A percentile compares a stretch with the other conserved stretches of the same genome.
Conservation (phyloP, 2,888 invertebrate genomes). For the Pantelozetes paolii region DNA sequence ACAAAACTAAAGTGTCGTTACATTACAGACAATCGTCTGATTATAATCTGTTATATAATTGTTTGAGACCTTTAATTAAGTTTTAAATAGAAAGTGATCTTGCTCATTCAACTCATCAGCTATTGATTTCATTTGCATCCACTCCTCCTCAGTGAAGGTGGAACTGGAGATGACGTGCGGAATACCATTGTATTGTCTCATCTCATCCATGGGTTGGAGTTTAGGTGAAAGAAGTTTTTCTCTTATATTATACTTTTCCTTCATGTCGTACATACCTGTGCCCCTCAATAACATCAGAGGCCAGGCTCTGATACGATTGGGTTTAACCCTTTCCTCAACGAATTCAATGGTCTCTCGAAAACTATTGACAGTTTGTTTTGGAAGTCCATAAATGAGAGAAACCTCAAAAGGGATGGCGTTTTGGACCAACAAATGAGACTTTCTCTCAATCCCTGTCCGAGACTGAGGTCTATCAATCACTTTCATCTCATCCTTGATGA, state of each 20-base stretch:
- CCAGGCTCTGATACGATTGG: slow-evolving; percentile 5
- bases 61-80: no score
- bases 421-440: not conserved
- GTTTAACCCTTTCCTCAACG: not conserved
- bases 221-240: not conserved
- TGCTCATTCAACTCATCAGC: slow-evolving; percentile 3
- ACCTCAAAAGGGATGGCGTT: not conserved
- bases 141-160: not conserved
- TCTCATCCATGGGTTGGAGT: not conserved
- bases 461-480: not conserved
- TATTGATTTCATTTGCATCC: not conserved
- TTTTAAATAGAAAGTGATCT: no score
- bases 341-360: not conserved
- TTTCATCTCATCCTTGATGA: not conserved
- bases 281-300: slow-evolving; percentile 1
- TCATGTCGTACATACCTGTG: not conserved
- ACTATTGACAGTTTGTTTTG: not conserved
- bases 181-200: not conserved
- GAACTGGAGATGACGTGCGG: not conserved
- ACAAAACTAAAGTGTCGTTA: no score
- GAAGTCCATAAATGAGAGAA: slow-evolving; percentile 2
- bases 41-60: no score
- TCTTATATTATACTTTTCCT: not conserved
- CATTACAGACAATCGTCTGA: no score
- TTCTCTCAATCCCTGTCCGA: not conserved